phyloP scores from a whole-genome alignment of 2,113 vertebrate species.

The Balaenoptera acutorostrata region DNA sequence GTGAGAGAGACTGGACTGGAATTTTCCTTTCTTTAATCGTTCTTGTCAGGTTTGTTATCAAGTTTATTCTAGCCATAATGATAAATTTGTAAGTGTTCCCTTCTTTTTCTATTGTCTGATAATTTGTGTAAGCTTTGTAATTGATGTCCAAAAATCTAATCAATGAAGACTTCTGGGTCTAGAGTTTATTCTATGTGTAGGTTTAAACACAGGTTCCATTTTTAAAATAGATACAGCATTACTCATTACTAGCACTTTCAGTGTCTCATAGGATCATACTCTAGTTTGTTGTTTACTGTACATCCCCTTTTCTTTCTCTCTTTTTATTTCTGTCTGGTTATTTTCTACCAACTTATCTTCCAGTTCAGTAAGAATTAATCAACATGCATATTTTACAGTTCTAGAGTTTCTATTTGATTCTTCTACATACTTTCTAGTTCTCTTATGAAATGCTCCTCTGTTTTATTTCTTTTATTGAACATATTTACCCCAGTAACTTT shows the following conservation, averaged over 20 bases:
- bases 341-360: not conserved
- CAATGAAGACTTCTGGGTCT: not conserved
- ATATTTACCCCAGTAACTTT: not conserved
- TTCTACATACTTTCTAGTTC: not conserved
- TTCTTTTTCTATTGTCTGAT: not conserved
- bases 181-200: not conserved
- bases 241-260: not conserved
- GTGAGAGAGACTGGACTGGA: not conserved
- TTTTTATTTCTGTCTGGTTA: not conserved
- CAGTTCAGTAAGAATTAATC: not conserved
- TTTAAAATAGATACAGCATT: not conserved
- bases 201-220: not conserved
- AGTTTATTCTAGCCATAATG: not conserved
- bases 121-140: not conserved
- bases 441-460: not conserved
- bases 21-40: not conserved
- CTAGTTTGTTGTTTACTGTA: not conserved
- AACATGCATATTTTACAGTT: not conserved
- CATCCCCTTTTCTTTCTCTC: not conserved
- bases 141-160: not conserved
- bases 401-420: not conserved
- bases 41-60: not conserved
- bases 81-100: not conserved
- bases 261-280: not conserved
- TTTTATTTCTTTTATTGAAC: not conserved